Base-by-base conservation (phyloP, 2,888 invertebrate genomes). In the Hymenopus coronatus region DNA sequence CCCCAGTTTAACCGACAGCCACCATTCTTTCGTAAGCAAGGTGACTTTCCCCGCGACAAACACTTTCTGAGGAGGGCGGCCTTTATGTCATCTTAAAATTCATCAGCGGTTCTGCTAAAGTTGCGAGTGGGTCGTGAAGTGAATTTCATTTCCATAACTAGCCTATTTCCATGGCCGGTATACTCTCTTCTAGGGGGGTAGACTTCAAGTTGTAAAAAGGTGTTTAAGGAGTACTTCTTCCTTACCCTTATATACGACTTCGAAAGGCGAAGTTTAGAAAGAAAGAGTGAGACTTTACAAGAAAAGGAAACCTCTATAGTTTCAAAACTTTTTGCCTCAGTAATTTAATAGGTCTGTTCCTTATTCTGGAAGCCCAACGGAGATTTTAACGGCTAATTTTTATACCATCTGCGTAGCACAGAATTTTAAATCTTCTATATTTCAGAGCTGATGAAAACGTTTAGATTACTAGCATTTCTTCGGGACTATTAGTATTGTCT, bases 111-210 rank as follows among this genome's bases (percentile, higher is more conserved):
- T 46, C 40, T 40, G n/a, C 27, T 46, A 28, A 9, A 85, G 54
- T 46, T 46, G 85, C 20, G 27, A 84, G 33, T 84, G 40, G 15
- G 46, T 15, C 54, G 85, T 85, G 85, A n/a, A n/a, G 15, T 15
- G 85, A 85, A 85, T 85, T 54, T 46, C 46, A 46, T 85, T 85
- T 85, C 85, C 85, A 85, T 85, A 85, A 46, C 85, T 46, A 85
- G 40, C 46, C 84, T 33, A 25, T 84, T 84, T 84, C 40, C 33
- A 33, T 84, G 84, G 84, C 84, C 85, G n/a, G 27, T 9, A 14
- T 27, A 54, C 27, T 33, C 84, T 1, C 33, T 70, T 70, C 20
- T 20, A 70, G 54, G 25, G 8, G 54, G 25, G 54, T 25, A 25
- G 54, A 70, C 54, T 70, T 70, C 54, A 70, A 70, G 54, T 70